These are phyloP conservation scores for Lasioglossum marginatum DNA, from an alignment of 2,888 invertebrate genomes.

Conservation along the genomic window DNA sequence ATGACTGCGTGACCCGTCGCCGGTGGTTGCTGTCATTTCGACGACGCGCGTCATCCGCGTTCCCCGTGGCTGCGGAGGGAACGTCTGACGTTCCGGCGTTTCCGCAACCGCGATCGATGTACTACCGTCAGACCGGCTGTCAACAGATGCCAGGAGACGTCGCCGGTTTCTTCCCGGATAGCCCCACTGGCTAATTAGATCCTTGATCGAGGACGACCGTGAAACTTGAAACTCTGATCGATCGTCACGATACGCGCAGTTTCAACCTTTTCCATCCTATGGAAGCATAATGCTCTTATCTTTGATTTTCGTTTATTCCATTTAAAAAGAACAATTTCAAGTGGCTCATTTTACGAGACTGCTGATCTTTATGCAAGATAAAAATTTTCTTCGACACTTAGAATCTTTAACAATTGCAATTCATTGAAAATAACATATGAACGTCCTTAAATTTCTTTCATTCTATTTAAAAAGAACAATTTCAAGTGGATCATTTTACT, in stretches of 20 bases:
- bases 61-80: conserved; percentile 26
- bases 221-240: not conserved
- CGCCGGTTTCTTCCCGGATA: not conserved
- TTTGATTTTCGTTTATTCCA: too few relatives aligned
- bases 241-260: not conserved
- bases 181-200: not conserved
- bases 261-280: too few relatives aligned
- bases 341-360: too few relatives aligned
- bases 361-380: too few relatives aligned
- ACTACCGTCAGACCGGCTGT: not conserved
- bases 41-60: conserved; percentile 43
- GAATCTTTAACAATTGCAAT: too few relatives aligned
- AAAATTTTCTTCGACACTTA: too few relatives aligned
- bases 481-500: too few relatives aligned
- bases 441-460: too few relatives aligned
- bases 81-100: conserved; percentile 30
- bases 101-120: conserved; percentile 16
- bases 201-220: not conserved
- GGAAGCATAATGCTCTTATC: too few relatives aligned
- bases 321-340: too few relatives aligned
- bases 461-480: too few relatives aligned
- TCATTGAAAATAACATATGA: too few relatives aligned
- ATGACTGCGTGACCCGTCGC: conserved; percentile 59
- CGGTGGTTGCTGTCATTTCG: conserved; percentile 59
- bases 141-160: not conserved